phyloP scores from a whole-genome alignment of 2,797 vertebrate species.

The Pelodytes ibericus region DNA sequence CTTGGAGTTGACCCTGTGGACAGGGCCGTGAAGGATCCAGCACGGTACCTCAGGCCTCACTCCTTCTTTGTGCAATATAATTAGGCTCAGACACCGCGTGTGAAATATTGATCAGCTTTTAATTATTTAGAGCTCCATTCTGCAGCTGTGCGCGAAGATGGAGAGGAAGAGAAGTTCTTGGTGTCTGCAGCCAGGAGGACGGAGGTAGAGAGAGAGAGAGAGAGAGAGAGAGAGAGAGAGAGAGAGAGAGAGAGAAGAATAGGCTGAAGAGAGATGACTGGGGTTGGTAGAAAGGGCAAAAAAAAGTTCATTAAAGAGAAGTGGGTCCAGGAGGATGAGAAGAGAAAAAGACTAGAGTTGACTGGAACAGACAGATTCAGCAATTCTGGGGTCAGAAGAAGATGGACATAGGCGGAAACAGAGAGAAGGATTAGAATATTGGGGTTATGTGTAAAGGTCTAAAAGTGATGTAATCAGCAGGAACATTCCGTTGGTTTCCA shows the following conservation, averaged over 20 bases:
- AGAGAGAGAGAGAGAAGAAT: neutral
- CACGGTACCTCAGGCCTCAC: constrained; percentile 1
- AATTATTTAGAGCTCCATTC: constrained; percentile 44
- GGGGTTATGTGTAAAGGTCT: too few relatives aligned
- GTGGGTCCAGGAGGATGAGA: neutral
- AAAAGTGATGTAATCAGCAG: too few relatives aligned
- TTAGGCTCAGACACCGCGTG: constrained; percentile 31
- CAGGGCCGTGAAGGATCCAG: neutral
- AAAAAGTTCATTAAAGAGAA: neutral
- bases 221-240: neutral
- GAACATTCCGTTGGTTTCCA: too few relatives aligned
- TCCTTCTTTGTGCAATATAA: constrained; percentile 37
- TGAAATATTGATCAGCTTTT: constrained; percentile 53
- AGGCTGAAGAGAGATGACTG: neutral
- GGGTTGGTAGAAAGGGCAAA: neutral
- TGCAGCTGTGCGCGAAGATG: constrained; percentile 26
- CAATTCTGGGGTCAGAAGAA: too few relatives aligned
- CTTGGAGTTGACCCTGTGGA: neutral
- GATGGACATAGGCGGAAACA: neutral
- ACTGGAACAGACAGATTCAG: neutral
- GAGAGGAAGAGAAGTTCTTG: constrained; percentile 5
- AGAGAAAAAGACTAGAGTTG: neutral
- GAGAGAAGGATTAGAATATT: neutral
- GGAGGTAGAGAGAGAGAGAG: neutral
- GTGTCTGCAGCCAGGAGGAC: neutral